Evolutionary conservation across 30 jellyfish, hydroid and myxozoan genomes (phyloP), one percentile per base, ranked within the genome.

Genomic region (Pseudorhiza aurosa): DNA sequence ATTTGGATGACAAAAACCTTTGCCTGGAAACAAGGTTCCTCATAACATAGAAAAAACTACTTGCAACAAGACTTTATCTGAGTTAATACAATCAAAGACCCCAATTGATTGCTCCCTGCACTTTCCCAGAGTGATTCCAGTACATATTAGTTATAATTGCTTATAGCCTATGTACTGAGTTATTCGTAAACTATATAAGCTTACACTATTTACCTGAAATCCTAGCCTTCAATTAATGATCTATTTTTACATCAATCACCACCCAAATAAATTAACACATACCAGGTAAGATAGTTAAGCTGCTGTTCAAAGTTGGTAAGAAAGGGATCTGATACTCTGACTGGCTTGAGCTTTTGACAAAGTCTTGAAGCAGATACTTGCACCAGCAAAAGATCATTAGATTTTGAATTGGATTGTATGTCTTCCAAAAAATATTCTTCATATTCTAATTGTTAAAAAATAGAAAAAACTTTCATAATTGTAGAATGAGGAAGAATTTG

Each of bases 301-400:
- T 64, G 75, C 15, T 0, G 37, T n/a, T 68, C 84, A 39, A 37
- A 80, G 11, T 36, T 30, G 15, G 8, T 43, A 10, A 53, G 83
- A 51, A 80, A 80, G 1, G 91, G 91, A 28, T 80, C 91, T 4
- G 77, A 30, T 6, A 80, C 75, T 15, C 84, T 63, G 4, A 59
- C 80, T 14, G 91, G 91, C 46, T 44, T 65, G 43, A 80, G 84
- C 71, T 65, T 80, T 64, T 49, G 26, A 2, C 68, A 32, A 59
- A 80, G 56, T 24, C 24, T 4, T 12, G 46, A 1, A 25, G 91
- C 26, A 45, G 76, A 45, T 32, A 44, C 26, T 47, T 76, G 82
- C 57, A 57, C 43, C 33, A 19, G 26, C 21, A 14, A 30, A 10
- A 47, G 68, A 35, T 63, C 90, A 1, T 40, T 27, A 12, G 44